Conservation (phyloP, 1,140 invertebrate genomes). For the Cyrtorhinus lividipennis region DNA sequence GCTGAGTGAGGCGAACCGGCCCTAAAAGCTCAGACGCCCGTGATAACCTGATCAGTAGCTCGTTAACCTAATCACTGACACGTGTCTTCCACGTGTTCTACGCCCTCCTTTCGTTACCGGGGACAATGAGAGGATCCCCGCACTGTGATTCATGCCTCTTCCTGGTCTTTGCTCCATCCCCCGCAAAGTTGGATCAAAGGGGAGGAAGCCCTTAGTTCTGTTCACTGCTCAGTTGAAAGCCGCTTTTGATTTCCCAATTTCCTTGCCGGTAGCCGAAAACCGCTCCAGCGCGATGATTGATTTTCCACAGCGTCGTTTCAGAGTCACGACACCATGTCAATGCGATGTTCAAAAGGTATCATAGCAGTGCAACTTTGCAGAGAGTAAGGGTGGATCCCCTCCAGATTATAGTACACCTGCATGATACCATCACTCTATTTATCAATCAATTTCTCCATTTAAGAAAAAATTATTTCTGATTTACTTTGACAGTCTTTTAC, state of each 20-base stretch:
- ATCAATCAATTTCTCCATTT: too few species aligned
- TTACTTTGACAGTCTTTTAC: too few species aligned
- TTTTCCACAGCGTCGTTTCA: background rate
- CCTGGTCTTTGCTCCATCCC: background rate
- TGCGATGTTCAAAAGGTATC: background rate
- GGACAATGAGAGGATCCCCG: conserved; percentile 2
- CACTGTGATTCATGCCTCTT: conserved; percentile 5
- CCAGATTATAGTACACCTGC: too few species aligned
- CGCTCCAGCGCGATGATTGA: conserved; percentile 6
- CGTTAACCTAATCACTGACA: conserved; percentile 5
- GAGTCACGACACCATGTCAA: background rate
- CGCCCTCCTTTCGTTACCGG: background rate
- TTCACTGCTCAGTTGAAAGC: background rate
- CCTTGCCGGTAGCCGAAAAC: background rate
- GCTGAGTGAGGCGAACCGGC: background rate
- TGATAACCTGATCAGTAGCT: conserved; percentile 9
- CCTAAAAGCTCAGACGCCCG: background rate
- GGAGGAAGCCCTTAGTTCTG: conserved; percentile 1
- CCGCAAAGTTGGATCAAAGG: background rate
- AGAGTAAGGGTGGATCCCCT: too few species aligned
- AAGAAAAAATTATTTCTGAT: too few species aligned
- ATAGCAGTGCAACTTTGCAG: background rate
- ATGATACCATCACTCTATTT: too few species aligned
- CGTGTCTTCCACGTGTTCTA: background rate
- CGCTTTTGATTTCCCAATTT: background rate